Evolutionary conservation across 2,888 invertebrate species (phyloP).

Genomic region (Pardosa pseudoannulata): DNA sequence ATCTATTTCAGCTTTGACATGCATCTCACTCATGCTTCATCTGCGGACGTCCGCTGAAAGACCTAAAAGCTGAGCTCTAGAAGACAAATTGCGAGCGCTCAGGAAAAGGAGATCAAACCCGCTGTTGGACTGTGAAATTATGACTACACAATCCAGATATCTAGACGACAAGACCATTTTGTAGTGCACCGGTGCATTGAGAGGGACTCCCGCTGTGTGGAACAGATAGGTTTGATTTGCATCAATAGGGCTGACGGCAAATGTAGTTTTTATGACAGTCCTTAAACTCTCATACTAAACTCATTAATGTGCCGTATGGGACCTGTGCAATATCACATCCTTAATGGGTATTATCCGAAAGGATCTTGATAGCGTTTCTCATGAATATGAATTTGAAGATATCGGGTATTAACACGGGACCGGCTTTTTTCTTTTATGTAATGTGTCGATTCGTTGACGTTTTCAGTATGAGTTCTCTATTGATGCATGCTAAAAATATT

Average conservation of each 20-base stretch:
- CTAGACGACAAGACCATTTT: constrained; percentile 3
- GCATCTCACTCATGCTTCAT: neutral
- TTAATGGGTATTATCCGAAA: no score
- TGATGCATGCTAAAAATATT: no score
- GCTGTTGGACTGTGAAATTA: constrained; percentile 20
- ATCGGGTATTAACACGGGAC: no score
- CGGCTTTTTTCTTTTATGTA: no score
- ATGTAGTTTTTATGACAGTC: neutral
- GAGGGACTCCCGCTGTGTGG: neutral
- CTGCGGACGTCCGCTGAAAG: neutral
- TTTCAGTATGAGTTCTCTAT: no score
- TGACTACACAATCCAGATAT: neutral
- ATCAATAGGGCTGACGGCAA: neutral
- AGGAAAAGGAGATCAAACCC: neutral
- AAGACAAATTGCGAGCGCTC: neutral
- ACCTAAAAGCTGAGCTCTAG: neutral
- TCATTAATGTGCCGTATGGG: neutral
- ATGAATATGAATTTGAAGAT: no score
- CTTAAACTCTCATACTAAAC: neutral
- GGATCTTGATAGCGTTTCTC: no score
- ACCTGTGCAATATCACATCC: no score
- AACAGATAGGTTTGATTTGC: neutral
- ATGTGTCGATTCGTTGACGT: no score
- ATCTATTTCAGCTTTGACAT: constrained; percentile 1
- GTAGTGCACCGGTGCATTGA: neutral